A percentile compares a stretch with the other conserved stretches of the same genome.
phyloP scores from a whole-genome alignment of 2,113 vertebrate genomes.

The Syrrhaptes paradoxus region DNA sequence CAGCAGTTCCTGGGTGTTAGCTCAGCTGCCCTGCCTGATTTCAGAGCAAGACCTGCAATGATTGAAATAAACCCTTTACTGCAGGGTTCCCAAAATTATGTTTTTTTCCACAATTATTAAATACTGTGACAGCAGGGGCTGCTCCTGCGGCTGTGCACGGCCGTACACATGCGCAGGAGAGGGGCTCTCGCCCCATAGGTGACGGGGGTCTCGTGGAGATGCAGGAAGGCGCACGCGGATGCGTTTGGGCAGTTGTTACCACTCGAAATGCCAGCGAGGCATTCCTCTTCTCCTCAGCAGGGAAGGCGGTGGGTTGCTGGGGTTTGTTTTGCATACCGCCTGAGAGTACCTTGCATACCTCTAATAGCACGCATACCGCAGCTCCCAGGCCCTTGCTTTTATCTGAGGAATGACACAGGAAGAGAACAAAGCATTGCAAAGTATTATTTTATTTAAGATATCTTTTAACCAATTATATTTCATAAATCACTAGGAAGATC shows the following conservation, averaged over 20 bases:
- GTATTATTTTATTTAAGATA: neutral
- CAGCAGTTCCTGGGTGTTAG: neutral
- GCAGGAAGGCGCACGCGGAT: neutral
- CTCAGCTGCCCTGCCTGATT: neutral
- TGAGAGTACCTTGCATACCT: neutral
- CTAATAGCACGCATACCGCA: neutral
- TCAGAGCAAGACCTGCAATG: neutral
- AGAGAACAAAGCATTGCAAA: neutral
- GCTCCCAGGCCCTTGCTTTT: neutral
- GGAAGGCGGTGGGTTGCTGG: neutral
- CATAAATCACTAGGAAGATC: neutral
- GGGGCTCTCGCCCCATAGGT: rapidly evolving
- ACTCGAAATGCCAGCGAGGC: neutral
- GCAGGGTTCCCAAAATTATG: neutral
- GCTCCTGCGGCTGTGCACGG: neutral
- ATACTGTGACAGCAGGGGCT: neutral
- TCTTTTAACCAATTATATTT: neutral
- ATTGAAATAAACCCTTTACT: neutral
- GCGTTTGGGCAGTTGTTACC: neutral
- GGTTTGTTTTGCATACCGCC: neutral
- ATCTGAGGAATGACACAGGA: neutral
- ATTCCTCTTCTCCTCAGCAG: neutral
- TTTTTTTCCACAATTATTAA: neutral
- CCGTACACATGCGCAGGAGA: rapidly evolving
- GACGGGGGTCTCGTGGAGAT: rapidly evolving